These are phyloP conservation scores for Moxostoma hubbsi DNA, from an alignment of 2,797 vertebrate species.

Conservation along the genomic window DNA sequence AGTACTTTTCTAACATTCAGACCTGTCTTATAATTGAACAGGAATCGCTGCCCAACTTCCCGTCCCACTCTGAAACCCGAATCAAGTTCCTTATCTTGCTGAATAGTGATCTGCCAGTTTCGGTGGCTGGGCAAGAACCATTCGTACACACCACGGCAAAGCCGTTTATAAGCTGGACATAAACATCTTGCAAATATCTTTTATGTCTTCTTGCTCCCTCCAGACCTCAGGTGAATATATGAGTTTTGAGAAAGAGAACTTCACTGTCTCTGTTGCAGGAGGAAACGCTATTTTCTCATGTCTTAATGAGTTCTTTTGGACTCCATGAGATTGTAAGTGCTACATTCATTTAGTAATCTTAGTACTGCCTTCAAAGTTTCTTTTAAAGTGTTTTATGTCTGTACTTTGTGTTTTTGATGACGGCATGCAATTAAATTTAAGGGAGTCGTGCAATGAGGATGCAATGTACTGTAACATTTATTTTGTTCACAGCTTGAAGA, in stretches of 20 bases:
- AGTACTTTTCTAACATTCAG: neutral
- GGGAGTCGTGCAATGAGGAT: too few relatives aligned
- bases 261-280: neutral
- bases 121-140: rapidly evolving
- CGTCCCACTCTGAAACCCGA: conserved; percentile 72
- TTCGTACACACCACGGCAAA: neutral
- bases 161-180: too few relatives aligned
- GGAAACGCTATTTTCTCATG: rapidly evolving
- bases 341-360: neutral
- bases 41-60: conserved; percentile 84
- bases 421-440: too few relatives aligned
- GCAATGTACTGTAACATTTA: neutral
- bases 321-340: neutral
- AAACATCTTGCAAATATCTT: too few relatives aligned
- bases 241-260: neutral
- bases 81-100: conserved; percentile 84
- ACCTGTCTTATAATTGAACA: conserved; percentile 65
- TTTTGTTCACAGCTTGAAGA: conserved; percentile 63
- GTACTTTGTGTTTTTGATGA: too few relatives aligned
- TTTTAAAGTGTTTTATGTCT: too few relatives aligned
- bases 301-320: conserved; percentile 50
- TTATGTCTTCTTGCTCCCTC: neutral
- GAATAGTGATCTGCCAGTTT: neutral
- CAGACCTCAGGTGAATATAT: conserved; percentile 67
- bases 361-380: too few relatives aligned